Evolutionary conservation across 2,888 invertebrate genomes (phyloP).

Genomic region (Andrena haemorrhoa): DNA sequence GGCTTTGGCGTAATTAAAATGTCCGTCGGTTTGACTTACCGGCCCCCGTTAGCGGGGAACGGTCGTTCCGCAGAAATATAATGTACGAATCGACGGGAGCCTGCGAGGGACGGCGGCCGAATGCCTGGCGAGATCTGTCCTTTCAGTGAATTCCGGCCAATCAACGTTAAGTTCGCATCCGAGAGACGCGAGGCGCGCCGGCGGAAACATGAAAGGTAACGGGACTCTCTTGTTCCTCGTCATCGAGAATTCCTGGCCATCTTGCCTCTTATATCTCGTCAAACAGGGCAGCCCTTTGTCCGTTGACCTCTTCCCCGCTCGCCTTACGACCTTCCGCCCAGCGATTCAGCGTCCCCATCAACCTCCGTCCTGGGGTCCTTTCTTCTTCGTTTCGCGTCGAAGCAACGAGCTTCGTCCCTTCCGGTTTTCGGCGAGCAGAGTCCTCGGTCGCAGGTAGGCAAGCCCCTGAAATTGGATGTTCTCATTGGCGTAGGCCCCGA

Average conservation of each 20-base stretch:
- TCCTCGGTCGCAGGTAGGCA: background rate
- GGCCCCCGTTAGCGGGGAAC: slow-evolving; percentile 33
- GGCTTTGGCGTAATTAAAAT: slow-evolving; percentile 73
- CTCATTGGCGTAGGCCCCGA: background rate
- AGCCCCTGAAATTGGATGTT: background rate
- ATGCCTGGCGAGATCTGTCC: slow-evolving; percentile 26
- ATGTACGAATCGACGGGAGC: slow-evolving; percentile 39
- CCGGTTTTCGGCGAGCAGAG: background rate
- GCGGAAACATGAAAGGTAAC: slow-evolving; percentile 57
- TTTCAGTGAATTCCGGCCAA: slow-evolving; percentile 62
- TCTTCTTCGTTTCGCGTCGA: background rate
- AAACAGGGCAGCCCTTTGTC: slow-evolving; percentile 46
- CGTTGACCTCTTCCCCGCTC: slow-evolving; percentile 29
- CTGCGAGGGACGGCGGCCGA: slow-evolving; percentile 23
- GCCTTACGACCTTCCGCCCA: slow-evolving; percentile 15
- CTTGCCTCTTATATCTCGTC: slow-evolving; percentile 44
- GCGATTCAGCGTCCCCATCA: background rate
- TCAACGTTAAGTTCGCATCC: slow-evolving; percentile 54
- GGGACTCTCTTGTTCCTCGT: slow-evolving; percentile 48
- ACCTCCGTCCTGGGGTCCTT: background rate
- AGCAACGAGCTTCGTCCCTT: background rate
- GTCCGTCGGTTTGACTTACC: slow-evolving; percentile 73
- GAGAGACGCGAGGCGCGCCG: slow-evolving; percentile 37
- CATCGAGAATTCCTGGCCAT: slow-evolving; percentile 59
- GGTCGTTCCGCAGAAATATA: slow-evolving; percentile 37